Conservation (phyloP, 2,113 vertebrate genomes). For the Numida meleagris region DNA sequence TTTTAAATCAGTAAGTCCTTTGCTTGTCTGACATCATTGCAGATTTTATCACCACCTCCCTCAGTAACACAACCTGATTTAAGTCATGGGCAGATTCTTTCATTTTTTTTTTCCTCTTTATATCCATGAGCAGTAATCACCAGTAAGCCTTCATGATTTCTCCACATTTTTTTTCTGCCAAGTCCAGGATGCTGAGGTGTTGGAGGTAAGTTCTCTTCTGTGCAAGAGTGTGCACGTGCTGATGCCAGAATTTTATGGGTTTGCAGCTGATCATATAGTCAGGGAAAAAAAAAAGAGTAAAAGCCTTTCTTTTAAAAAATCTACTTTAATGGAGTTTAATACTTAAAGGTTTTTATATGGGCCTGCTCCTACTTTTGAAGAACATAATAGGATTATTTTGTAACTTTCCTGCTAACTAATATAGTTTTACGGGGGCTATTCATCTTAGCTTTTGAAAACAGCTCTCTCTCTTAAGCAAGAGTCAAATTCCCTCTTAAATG, state of each 20-base stretch:
- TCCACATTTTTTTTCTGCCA: not conserved
- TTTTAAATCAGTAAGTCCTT: not conserved
- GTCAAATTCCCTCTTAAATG: not conserved
- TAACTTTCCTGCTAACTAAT: not conserved
- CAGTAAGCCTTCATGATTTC: not conserved
- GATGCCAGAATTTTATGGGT: not conserved
- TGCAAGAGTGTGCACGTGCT: not conserved
- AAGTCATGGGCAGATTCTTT: not conserved
- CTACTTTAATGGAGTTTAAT: not conserved
- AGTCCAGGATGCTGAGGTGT: not conserved
- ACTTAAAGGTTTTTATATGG: not conserved
- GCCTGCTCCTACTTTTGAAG: not conserved
- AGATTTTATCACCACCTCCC: not conserved
- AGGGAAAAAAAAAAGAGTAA: not conserved
- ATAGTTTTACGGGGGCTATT: not conserved
- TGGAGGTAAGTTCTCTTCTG: constrained; percentile 9
- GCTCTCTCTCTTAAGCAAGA: not conserved
- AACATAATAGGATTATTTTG: not conserved
- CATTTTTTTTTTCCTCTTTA: not conserved
- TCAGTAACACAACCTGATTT: not conserved
- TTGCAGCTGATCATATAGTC: not conserved
- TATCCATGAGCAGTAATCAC: not conserved
- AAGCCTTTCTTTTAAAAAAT: not conserved
- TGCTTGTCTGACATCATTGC: not conserved
- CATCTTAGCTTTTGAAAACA: not conserved